Evolutionary conservation across 2,113 vertebrate species (phyloP).

Genomic region (Merops nubicus): DNA sequence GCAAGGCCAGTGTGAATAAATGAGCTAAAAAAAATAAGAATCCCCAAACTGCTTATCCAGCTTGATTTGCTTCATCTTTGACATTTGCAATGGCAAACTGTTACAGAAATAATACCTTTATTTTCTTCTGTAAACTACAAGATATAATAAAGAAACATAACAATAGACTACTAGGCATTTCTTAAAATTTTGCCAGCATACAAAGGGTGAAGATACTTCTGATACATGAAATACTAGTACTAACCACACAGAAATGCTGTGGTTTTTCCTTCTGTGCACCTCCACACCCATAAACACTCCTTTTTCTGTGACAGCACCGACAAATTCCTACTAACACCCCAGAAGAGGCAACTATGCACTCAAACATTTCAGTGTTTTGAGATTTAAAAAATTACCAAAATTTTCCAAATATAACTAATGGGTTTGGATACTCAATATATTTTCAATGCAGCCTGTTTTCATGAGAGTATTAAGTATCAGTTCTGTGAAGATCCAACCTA

Average conservation of each 20-base stretch:
- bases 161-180: neutral
- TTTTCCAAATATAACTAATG: neutral
- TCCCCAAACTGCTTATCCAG: neutral
- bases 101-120: neutral
- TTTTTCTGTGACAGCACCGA: neutral
- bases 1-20: neutral
- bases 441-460: neutral
- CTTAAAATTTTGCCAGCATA: neutral
- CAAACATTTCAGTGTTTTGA: neutral
- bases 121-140: neutral
- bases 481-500: neutral
- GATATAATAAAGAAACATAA: neutral
- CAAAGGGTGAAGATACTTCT: neutral
- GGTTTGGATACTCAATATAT: neutral
- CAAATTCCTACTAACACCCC: neutral
- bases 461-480: neutral
- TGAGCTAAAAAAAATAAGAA: neutral
- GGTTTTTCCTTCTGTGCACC: neutral
- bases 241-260: neutral
- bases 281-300: neutral
- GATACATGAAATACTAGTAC: neutral
- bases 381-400: neutral
- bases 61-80: neutral
- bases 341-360: neutral
- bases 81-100: neutral